Conservation (phyloP, 2,113 vertebrate species). For the Neoarius graeffei region DNA sequence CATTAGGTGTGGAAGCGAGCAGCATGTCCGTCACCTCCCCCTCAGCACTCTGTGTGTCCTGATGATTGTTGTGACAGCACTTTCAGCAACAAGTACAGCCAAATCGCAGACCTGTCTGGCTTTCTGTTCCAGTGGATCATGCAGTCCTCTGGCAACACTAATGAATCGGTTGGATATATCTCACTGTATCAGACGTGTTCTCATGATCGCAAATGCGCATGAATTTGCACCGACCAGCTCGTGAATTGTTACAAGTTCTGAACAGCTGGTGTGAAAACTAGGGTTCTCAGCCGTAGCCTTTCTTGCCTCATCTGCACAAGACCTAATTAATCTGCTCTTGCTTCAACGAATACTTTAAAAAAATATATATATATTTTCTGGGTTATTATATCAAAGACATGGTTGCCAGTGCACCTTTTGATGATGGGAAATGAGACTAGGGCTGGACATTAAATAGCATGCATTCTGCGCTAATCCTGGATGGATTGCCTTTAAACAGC, state of each 20-base stretch:
- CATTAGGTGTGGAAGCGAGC: conserved; percentile 33
- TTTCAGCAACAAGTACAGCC: conserved; percentile 58
- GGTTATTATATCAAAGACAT: neutral
- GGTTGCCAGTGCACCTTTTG: neutral
- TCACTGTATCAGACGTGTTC: neutral
- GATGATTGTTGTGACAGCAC: conserved; percentile 52
- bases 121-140: conserved; percentile 39
- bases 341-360: neutral
- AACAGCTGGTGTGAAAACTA: neutral
- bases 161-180: conserved; percentile 31
- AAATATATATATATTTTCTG: neutral
- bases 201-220: neutral
- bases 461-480: neutral
- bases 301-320: neutral
- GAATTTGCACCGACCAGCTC: neutral
- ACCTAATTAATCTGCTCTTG: neutral
- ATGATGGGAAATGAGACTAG: neutral
- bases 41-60: conserved; percentile 7
- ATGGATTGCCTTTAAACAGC: neutral
- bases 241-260: neutral
- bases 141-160: conserved; percentile 41
- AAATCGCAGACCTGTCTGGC: conserved; percentile 48
- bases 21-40: conserved; percentile 38
- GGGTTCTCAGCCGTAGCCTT: too few species aligned
- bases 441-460: neutral